Conservation (phyloP, 2,888 invertebrate species). For the Pilophorus perplexus region DNA sequence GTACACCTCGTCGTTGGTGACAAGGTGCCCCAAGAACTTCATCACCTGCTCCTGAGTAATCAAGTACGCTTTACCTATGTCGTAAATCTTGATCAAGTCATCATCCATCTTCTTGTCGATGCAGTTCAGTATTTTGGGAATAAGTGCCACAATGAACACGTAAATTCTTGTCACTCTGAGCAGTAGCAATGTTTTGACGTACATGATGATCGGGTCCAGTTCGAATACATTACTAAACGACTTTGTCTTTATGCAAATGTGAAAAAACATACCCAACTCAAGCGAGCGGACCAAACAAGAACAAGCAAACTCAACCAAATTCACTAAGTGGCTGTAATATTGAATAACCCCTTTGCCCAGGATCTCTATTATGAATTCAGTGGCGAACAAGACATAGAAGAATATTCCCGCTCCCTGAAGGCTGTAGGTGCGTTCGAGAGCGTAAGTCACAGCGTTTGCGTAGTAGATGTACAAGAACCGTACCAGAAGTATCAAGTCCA, state of each 20-base stretch:
- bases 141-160: conserved; percentile 32
- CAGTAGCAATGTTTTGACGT: conserved; percentile 27
- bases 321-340: conserved; percentile 26
- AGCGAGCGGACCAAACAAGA: conserved; percentile 11
- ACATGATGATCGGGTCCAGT: conserved; percentile 21
- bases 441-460: background rate
- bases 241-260: background rate
- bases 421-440: background rate
- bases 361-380: conserved; percentile 22
- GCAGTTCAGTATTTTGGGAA: conserved; percentile 34
- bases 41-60: conserved; percentile 34
- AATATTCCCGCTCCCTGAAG: conserved; percentile 15
- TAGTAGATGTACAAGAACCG: conserved; percentile 11
- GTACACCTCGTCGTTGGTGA: conserved; percentile 30
- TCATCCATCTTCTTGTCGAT: conserved; percentile 39
- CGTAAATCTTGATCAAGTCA: conserved; percentile 32
- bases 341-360: conserved; percentile 33
- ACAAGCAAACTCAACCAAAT: conserved; percentile 30
- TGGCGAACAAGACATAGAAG: conserved; percentile 7
- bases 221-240: background rate
- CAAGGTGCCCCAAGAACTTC: conserved; percentile 33
- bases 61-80: conserved; percentile 37
- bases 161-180: conserved; percentile 26
- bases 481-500: conserved; percentile 17
- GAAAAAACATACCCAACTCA: conserved; percentile 12